Evolutionary conservation across 2,797 vertebrate species (phyloP), one percentile per base, ranked within the genome.

Genomic region (Labeo calbasu): DNA sequence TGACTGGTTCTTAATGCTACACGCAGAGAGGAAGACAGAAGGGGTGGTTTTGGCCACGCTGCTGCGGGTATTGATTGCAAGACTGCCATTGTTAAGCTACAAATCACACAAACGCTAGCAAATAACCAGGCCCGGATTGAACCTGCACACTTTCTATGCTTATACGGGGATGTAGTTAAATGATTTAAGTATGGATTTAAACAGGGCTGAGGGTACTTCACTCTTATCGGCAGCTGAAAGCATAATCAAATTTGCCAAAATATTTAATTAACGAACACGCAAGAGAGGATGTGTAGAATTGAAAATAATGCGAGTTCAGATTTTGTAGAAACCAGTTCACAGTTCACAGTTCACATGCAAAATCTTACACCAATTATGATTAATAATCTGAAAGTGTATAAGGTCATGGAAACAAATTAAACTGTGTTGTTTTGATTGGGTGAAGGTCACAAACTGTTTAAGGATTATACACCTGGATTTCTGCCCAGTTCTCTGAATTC

Each of bases 1-100:
- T 88, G 90, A 84, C 88, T 85, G 93, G 92, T 83, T 88, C 87
- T 93, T 93, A 90, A 88, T 88, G 91, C 91, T 85, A 86, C 89
- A 89, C 88, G 89, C 86, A 86, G 21, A 86, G 46, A 88, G 25
- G 8, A 83, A 93, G 88, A 92, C 90, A 88, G 55, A 61, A 57
- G 21, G 23, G 40, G 28, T 70, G 61, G 28, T 78, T 53, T 76
- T 63, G 73, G 53, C 55, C 36, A 40, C 1, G n/a, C 40, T 68
- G 73, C 63, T 48, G 10, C 79, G 61, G 40, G 59, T 65, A 82
- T 65, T 15, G 73, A 77, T 65, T 50, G 43, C 19, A 48, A 77
- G 36, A 57, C 51, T 46, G n/a, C 50, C 51, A 55, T 23, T 77
- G 72, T 46, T 83, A 46, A 55, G 51, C 61, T 32, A 46, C 50